Conservation (phyloP, 2,888 invertebrate genomes). For the Notocelia uddmanniana region DNA sequence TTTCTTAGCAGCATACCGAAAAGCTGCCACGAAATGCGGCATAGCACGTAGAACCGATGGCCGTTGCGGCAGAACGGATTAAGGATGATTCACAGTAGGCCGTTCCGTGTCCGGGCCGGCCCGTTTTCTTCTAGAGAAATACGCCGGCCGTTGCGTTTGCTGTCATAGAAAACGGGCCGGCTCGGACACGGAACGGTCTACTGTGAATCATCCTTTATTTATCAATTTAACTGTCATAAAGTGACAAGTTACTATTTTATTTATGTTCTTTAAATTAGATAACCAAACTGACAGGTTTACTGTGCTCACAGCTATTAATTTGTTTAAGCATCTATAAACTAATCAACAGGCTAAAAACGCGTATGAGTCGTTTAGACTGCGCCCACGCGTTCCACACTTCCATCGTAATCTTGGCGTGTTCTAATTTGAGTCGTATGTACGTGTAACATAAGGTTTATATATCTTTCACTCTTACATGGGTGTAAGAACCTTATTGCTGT, state of each 20-base stretch:
- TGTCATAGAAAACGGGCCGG: no score
- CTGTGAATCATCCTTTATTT: no score
- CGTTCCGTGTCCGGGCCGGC: no score
- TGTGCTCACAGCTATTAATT: background rate
- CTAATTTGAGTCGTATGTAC: background rate
- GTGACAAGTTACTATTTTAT: background rate
- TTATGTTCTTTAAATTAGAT: background rate
- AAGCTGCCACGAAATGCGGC: no score
- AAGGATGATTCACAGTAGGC: no score
- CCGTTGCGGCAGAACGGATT: no score
- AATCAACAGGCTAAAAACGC: constrained; percentile 13
- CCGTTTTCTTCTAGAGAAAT: no score
- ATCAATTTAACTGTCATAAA: background rate
- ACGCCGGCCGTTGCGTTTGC: no score
- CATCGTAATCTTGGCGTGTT: background rate
- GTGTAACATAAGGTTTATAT: background rate
- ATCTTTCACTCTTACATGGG: background rate
- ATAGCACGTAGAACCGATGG: no score
- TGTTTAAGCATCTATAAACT: constrained; percentile 7
- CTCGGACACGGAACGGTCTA: no score
- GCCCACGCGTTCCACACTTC: constrained; percentile 2
- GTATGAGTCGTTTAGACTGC: background rate
- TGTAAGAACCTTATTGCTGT: background rate
- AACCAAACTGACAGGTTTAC: constrained; percentile 6
- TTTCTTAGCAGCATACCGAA: no score